Evolutionary conservation across 2,888 invertebrate genomes (phyloP), one percentile per base, ranked within the genome.

Genomic region (Limenitis camilla): DNA sequence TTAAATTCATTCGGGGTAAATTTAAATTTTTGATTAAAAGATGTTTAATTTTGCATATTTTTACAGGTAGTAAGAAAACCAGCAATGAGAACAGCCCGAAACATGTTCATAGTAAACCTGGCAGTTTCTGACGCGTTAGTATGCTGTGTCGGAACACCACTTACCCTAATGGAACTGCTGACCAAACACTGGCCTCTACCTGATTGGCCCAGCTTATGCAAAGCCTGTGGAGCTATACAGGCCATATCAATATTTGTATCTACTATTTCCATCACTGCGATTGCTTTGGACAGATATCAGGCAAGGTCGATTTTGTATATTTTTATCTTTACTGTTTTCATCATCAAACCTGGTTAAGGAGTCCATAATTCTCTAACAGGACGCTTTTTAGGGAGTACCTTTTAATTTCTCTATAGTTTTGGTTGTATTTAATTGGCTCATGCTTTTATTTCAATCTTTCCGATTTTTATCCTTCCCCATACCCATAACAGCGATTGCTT

Each of bases 181-280:
- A 92, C 93, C 44, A 93, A 93, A 72, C 94, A 93, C 76, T 97
- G 97, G 95, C 94, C 94, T 0, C 86, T 97, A 39, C 96, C 96
- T 8, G 90, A 92, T 66, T 91, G 94, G 79, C 91, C 90, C 3
- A 88, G 92, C 60, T 81, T 93, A 49, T 97, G 97, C 79, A 96
- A 96, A 78, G 90, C 95, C 61, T 93, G 95, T 61, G 94, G 95
- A 0, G 93, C 94, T 56, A 90, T 96, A 43, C 96, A 97, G 74
- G 97, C 95, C 0, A 93, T 94, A 58, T 96, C 96, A 67, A 95
- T 96, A 63, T 97, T 96, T 75, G 96, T 97, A 0, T 97, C 96
- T 0, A 96, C 96, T 1, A 95, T 97, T 71, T 95, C 96, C 61
- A 97, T 97, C 64, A 96, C 96, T 4, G 96, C 97, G 6, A 97